phyloP scores from a whole-genome alignment of 1,140 invertebrate genomes.

The Drosophila willistoni region DNA sequence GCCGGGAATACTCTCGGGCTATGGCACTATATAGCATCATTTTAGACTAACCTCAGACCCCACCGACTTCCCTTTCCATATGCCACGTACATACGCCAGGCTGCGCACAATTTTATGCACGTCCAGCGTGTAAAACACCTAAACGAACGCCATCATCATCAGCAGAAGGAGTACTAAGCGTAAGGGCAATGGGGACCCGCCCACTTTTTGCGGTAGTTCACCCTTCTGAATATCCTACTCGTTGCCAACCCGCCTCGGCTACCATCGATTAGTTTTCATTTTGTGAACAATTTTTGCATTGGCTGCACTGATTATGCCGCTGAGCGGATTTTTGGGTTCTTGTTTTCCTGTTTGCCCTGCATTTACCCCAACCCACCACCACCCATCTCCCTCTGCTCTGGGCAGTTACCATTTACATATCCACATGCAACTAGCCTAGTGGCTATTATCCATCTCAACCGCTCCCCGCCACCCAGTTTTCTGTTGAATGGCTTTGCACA shows the following conservation, averaged over 20 bases:
- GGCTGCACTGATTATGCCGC: slow-evolving; percentile 70
- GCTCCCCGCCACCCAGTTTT: not conserved
- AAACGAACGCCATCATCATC: slow-evolving; percentile 58
- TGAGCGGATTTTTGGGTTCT: slow-evolving; percentile 36
- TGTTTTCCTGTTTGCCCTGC: slow-evolving; percentile 2
- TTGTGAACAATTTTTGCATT: slow-evolving; percentile 73
- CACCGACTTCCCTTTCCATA: slow-evolving; percentile 14
- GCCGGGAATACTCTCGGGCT: slow-evolving; percentile 53
- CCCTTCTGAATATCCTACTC: slow-evolving; percentile 26
- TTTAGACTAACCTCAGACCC: not conserved
- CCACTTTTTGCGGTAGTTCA: slow-evolving; percentile 38
- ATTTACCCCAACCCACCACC: not conserved
- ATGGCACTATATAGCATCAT: slow-evolving; percentile 24
- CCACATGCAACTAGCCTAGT: not conserved
- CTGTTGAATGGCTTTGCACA: slow-evolving; percentile 4
- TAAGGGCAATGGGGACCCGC: slow-evolving; percentile 3
- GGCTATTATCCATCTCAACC: slow-evolving; percentile 31
- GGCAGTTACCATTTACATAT: not conserved
- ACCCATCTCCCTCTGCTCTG: not conserved
- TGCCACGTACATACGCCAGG: slow-evolving; percentile 60
- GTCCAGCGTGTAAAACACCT: slow-evolving; percentile 80
- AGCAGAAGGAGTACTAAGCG: not conserved
- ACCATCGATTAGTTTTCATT: slow-evolving; percentile 79
- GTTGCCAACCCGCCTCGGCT: not conserved
- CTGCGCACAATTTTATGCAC: slow-evolving; percentile 77